Evolutionary conservation across 2,797 vertebrate genomes (phyloP), one percentile per base, ranked within the genome.

Genomic region (Coregonus sp.): DNA sequence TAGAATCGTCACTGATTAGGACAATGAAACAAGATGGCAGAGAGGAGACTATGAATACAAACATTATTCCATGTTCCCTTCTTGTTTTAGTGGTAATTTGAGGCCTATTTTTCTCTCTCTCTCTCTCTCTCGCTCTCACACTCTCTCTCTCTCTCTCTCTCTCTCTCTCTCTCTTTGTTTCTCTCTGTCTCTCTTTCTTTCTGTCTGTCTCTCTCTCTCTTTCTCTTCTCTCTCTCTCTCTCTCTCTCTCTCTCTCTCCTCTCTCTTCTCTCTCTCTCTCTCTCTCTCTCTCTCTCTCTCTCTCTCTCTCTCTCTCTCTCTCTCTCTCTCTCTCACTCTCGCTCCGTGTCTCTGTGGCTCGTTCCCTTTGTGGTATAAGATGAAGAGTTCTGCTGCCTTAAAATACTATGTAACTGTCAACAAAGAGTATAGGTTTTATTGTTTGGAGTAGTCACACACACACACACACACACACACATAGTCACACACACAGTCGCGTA

Each of bases 281-380:
- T 37, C 52, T n/a, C 31, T 4, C 29, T 61, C 5, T 31, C n/a
- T 20, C 40, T 33, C 12, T 59, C 14, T 61, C 33, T 40, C 15
- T 61, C 25, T 71, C 52, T 61, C 3, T 59, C 16, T 20, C n/a
- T 37, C 35, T 18, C 16, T 37, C 33, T 20, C 18, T 59, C 6
- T 29, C 50, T 54, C 11, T 35, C 33, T 37, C 5, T 37, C 35
- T 37, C 54, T 40, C 15, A 12, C 59, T 35, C 29, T 40, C 9
- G 72, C 4, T 66, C 16, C n/a, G 35, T 81, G 50, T 54, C 18
- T 77, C 61, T 16, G 1, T 66, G 37, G 5, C 3, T 63, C 69
- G 37, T 80, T 84, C 59, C 56, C 35, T 88, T 87, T 86, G 79
- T 80, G 75, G 40, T 81, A 6, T 70, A 20, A 80, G 83, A 86